Evolutionary conservation across 2,797 vertebrate species (phyloP).

Genomic region (Tenualosa ilisha): DNA sequence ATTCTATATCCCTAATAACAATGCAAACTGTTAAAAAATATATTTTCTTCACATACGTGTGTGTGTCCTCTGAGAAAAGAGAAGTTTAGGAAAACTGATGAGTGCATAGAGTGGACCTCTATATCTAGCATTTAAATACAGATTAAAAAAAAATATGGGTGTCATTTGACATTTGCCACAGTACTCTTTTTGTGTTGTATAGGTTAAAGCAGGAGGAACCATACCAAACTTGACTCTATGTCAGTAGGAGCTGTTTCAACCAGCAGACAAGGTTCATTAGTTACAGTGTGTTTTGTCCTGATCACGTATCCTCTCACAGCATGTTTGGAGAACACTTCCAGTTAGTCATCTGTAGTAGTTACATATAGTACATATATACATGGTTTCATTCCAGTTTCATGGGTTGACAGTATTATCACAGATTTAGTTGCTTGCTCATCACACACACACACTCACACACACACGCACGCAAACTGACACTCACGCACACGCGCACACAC

Average conservation of each 20-base stretch:
- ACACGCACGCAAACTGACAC: neutral
- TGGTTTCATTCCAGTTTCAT: slow-evolving; percentile 18
- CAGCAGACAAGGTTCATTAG: neutral
- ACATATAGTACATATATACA: slow-evolving; percentile 54
- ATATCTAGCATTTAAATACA: slow-evolving; percentile 4
- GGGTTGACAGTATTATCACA: neutral
- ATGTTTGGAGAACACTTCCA: slow-evolving; percentile 1
- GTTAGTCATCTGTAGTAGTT: slow-evolving; percentile 55
- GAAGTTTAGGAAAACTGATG: neutral
- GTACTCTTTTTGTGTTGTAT: neutral
- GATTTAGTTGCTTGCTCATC: slow-evolving; percentile 5
- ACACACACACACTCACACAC: neutral
- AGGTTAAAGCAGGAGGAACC: neutral
- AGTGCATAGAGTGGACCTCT: slow-evolving; percentile 11
- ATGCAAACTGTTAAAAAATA: slow-evolving; percentile 17
- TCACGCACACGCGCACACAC: neutral
- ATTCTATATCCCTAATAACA: neutral
- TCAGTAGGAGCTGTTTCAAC: neutral
- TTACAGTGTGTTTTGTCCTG: slow-evolving; percentile 49
- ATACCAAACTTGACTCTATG: neutral
- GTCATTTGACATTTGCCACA: neutral
- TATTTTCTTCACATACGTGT: neutral
- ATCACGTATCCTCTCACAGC: slow-evolving; percentile 30
- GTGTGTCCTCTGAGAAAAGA: neutral
- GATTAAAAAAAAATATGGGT: neutral